These are phyloP conservation scores for Geopemphigus sp. DNA, from an alignment of 1,140 invertebrate genomes.

Conservation along the genomic window DNA sequence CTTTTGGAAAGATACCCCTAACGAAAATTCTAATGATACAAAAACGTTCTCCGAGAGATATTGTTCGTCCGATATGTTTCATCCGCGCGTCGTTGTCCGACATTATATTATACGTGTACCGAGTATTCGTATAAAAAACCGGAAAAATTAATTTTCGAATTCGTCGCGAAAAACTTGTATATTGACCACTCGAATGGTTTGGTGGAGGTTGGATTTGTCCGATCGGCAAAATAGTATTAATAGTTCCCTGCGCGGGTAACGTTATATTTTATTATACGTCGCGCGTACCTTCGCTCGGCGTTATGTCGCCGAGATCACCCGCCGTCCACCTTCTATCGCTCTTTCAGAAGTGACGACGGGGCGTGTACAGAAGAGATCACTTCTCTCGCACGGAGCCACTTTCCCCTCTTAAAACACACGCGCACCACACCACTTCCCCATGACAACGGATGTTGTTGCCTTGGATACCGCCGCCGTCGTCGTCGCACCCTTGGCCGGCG, in stretches of 20 bases:
- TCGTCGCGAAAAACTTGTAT: neutral
- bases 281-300: neutral
- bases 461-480: conserved; percentile 49
- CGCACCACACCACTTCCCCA: conserved; percentile 37
- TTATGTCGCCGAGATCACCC: neutral
- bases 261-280: too few species aligned
- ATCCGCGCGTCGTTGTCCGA: neutral
- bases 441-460: conserved; percentile 46
- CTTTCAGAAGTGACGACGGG: neutral
- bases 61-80: neutral
- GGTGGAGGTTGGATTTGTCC: too few species aligned
- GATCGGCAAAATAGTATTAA: too few species aligned
- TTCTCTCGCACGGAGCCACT: conserved; percentile 50
- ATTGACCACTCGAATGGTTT: too few species aligned
- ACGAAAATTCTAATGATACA: too few species aligned
- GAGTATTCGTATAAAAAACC: too few species aligned
- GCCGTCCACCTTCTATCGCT: neutral
- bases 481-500: conserved; percentile 25
- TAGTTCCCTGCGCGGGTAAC: too few species aligned
- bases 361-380: neutral
- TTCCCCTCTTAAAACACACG: conserved; percentile 50
- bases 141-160: too few species aligned
- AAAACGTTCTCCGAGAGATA: neutral
- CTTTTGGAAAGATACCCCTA: neutral
- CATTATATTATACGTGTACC: neutral